Percentiles rank a stretch among this genome's conserved stretches.
phyloP scores from a whole-genome alignment of 2,888 invertebrate species.

The Tipula confusa region DNA sequence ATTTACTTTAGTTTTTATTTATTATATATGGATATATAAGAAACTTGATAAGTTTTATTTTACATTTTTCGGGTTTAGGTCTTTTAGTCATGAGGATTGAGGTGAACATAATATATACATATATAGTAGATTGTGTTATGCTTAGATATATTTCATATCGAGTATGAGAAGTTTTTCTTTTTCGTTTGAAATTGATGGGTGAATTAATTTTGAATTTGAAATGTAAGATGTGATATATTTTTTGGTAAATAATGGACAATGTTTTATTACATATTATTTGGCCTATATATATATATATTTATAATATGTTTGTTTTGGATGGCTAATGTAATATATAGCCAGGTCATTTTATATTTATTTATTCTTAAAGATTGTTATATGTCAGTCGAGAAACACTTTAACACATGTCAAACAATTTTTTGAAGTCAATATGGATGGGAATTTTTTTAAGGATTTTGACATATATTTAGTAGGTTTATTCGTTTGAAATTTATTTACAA shows the following conservation, averaged over 20 bases:
- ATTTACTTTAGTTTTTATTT: conserved; percentile 3
- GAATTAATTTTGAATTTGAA: background rate
- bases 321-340: background rate
- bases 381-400: background rate
- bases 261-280: background rate
- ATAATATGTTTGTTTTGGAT: background rate
- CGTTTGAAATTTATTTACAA: no score
- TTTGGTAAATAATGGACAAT: background rate
- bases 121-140: background rate
- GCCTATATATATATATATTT: background rate
- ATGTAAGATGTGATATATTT: background rate
- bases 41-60: background rate
- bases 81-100: background rate
- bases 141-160: background rate
- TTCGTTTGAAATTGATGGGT: background rate
- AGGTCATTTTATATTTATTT: background rate
- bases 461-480: no score
- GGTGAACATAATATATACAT: background rate
- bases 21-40: background rate
- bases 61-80: background rate
- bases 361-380: background rate
- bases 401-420: background rate
- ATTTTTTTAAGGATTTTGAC: background rate
- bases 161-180: background rate
- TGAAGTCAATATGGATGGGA: background rate